Conservation (phyloP, 2,888 invertebrate species). For the Napeogenes inachia region DNA sequence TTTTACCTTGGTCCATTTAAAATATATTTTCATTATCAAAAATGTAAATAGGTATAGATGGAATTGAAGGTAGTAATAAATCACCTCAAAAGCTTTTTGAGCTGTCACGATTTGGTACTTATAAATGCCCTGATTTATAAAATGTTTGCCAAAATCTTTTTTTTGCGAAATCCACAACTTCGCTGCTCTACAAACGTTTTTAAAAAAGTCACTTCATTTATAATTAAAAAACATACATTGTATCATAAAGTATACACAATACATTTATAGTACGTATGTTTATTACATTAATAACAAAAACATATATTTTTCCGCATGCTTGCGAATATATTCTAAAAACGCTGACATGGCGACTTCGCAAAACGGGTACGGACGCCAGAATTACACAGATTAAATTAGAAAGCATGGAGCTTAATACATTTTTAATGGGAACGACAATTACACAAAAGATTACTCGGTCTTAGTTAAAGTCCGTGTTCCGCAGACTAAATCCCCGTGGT, state of each 20-base stretch:
- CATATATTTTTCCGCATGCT: neutral
- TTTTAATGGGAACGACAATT: conserved; percentile 63
- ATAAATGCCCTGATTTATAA: neutral
- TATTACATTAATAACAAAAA: no score
- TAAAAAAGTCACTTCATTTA: no score
- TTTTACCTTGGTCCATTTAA: neutral
- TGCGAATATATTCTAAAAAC: conserved; percentile 7
- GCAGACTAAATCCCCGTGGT: conserved; percentile 57
- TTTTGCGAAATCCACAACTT: no score
- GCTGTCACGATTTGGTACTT: conserved; percentile 1
- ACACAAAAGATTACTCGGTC: conserved; percentile 56
- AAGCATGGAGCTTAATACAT: conserved; percentile 45
- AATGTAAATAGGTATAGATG: conserved; percentile 1
- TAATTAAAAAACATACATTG: no score
- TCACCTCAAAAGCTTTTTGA: conserved; percentile 3
- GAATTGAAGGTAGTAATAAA: conserved; percentile 1
- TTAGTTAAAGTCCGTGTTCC: conserved; percentile 46
- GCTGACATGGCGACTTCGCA: neutral
- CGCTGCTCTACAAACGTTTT: no score
- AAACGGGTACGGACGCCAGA: conserved; percentile 8
- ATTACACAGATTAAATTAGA: conserved; percentile 30
- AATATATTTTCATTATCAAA: neutral
- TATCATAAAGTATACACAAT: no score
- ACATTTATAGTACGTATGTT: no score
- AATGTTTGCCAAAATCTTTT: no score